phyloP scores from a whole-genome alignment of 1,140 invertebrate genomes.

The Eciton burchellii region DNA sequence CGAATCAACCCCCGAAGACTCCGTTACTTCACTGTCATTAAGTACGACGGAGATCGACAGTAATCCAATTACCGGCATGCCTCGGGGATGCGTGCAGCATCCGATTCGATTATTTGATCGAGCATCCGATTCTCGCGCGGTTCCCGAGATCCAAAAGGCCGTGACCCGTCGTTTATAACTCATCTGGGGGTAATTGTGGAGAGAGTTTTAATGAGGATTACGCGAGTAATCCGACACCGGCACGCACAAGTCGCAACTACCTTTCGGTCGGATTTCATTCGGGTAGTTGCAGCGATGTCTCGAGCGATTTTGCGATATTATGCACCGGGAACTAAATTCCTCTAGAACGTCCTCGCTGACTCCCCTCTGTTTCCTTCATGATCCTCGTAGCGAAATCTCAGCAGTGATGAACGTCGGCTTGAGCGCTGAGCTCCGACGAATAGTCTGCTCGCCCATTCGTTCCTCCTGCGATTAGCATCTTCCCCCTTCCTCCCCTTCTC shows the following conservation, averaged over 20 bases:
- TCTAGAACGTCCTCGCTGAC: not conserved
- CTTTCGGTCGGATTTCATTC: not conserved
- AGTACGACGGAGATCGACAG: no score
- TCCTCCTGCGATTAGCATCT: slow-evolving; percentile 61
- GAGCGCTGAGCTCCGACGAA: slow-evolving; percentile 20
- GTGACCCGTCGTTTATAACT: no score
- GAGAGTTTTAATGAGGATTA: not conserved
- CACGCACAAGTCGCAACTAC: not conserved
- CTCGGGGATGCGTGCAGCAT: no score
- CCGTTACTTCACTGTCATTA: no score
- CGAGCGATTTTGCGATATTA: not conserved
- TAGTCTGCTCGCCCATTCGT: slow-evolving; percentile 57
- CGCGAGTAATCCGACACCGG: not conserved
- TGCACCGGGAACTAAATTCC: no score
- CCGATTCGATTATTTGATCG: no score
- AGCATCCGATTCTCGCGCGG: no score
- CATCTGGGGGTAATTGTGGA: not conserved
- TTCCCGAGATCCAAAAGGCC: no score
- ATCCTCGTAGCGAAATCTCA: not conserved
- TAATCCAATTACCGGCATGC: no score
- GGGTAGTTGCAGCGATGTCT: not conserved
- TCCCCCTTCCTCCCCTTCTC: slow-evolving; percentile 54
- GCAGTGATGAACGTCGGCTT: not conserved
- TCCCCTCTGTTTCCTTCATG: not conserved
- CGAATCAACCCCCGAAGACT: no score